These are phyloP conservation scores for Elephantulus edwardii DNA, from an alignment of 2,113 vertebrate genomes.

Conservation along the genomic window DNA sequence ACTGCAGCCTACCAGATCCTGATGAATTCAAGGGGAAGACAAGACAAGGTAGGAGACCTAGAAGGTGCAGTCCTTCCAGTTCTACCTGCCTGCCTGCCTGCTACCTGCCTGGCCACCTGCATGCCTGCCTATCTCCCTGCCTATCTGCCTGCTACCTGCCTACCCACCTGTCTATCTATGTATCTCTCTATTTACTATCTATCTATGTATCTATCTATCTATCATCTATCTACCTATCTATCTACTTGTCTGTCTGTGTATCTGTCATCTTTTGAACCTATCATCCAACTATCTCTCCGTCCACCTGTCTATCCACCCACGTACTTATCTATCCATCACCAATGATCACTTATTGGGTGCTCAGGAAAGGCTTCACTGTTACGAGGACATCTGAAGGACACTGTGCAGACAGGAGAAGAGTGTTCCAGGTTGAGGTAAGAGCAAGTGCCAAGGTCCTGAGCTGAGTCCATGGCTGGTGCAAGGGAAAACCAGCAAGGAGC, in stretches of 20 bases:
- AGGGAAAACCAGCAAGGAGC: not conserved
- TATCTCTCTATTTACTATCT: too few species aligned
- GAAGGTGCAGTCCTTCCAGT: not conserved
- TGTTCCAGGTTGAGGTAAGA: not conserved
- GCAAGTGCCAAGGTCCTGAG: not conserved
- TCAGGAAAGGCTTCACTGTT: not conserved
- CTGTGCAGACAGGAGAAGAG: not conserved
- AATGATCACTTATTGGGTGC: not conserved
- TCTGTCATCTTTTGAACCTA: too few species aligned
- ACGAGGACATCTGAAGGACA: not conserved
- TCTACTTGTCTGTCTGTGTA: too few species aligned
- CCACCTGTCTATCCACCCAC: too few species aligned
- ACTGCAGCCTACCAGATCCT: not conserved
- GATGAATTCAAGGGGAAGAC: not conserved
- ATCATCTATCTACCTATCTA: too few species aligned
- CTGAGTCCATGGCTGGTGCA: not conserved
- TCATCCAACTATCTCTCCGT: not conserved
- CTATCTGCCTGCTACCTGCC: too few species aligned
- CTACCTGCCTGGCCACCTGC: too few species aligned
- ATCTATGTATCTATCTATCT: not conserved
- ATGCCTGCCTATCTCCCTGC: too few species aligned
- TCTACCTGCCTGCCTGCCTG: too few species aligned
- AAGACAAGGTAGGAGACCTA: not conserved
- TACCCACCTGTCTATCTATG: too few species aligned
- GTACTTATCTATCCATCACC: not conserved